Evolutionary conservation across 35 echinoderm and acorn worm genomes (phyloP), one percentile per base, ranked within the genome.

Genomic region (Amphiura filiformis): DNA sequence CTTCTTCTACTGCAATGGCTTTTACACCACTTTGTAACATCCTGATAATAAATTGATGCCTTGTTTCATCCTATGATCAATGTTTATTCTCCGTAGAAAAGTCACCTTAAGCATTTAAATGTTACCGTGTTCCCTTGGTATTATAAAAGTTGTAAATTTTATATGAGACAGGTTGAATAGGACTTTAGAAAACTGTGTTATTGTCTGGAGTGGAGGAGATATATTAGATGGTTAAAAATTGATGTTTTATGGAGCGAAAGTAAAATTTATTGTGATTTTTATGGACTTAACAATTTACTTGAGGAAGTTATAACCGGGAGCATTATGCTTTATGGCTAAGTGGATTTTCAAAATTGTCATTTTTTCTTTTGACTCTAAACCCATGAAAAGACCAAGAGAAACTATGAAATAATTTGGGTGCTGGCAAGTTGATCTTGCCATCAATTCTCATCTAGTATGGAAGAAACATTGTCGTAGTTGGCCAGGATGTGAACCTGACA

Each of bases 31-130:
- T 47, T 47, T 47, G 41, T 9, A 47, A 47, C 26, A 70, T 70
- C 61, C 28, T 70, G 61, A 70, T 70, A 30, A 18, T 18, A 26
- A 70, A 26, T 26, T 70, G 2, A 26, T 70, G 61, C 28, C 61
- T 70, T 30, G 28, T 70, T 23, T n/a, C n/a, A n/a, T n/a, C 61
- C 61, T 70, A 70, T 70, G 61, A 70, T 70, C 61, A 70, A 70
- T 70, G 61, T 70, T 70, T 70, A 70, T 70, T 5, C 61, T 15
- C 2, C 61, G 3, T 1, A 26, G 61, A 2, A 26, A n/a, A 70
- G 28, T 70, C 61, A 70, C 61, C 61, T 70, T 70, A 70, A 30
- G 61, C 15, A n/a, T 70, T 52, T 26, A 18, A 70, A 70, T 70
- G 28, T 18, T 13, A 11, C 61, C 2, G 4, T 5, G 61, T 70